A percentile compares a stretch with the other conserved stretches of the same genome.
Evolutionary conservation across 2,113 vertebrate species (phyloP).

Genomic region (Poicephalus gulielmi): DNA sequence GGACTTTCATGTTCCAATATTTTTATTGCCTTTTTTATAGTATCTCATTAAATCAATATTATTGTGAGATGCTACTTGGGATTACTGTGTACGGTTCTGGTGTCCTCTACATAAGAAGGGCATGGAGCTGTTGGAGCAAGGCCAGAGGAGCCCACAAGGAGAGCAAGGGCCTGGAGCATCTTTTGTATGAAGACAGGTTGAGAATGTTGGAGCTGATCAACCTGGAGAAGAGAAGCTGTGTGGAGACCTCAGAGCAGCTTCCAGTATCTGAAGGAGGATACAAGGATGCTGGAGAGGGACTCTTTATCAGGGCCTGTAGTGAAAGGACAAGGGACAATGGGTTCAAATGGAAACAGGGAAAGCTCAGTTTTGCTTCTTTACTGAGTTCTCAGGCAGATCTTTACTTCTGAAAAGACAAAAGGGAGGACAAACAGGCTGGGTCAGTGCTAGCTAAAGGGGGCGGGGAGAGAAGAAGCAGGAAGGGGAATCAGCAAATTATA

Average conservation of each 20-base stretch:
- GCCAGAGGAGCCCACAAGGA: neutral
- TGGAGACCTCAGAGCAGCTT: neutral
- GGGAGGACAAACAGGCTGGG: neutral
- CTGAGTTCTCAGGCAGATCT: too few species aligned
- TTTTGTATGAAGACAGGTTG: neutral
- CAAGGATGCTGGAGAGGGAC: neutral
- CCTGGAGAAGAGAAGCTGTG: neutral
- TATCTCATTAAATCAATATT: neutral
- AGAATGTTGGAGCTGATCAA: neutral
- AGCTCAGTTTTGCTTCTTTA: neutral
- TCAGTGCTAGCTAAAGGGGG: neutral
- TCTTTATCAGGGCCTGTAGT: neutral
- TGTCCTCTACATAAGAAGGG: neutral
- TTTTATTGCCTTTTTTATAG: neutral
- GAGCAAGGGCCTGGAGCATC: neutral
- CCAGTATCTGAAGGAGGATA: neutral
- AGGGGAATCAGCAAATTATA: neutral
- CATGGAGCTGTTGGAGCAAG: neutral
- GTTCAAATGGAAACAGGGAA: neutral
- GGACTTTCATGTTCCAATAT: neutral
- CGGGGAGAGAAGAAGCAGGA: neutral
- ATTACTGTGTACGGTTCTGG: neutral
- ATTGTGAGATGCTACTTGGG: neutral
- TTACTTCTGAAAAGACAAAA: neutral
- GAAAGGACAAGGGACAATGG: neutral